Base-by-base conservation (phyloP, 2,888 invertebrate genomes). In the Nemurella pictetii region DNA sequence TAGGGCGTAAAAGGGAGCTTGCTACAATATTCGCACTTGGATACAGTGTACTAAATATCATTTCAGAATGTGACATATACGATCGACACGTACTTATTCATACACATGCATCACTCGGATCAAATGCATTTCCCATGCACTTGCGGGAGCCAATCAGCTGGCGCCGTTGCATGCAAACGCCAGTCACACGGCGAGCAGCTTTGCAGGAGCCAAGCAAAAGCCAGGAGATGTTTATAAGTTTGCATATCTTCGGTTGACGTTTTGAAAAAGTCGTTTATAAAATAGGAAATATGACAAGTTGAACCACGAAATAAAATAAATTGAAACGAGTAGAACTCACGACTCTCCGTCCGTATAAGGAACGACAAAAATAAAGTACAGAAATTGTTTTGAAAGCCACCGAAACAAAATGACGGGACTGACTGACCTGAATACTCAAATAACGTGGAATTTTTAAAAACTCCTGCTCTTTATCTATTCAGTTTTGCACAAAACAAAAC, bases 321-420 rank as follows among this genome's bases (percentile, higher is more conserved):
- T 75, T 28, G 9, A 75, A 75, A 75, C 28, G 28, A 75, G 28
- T 5, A 28, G 7, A 27, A 75, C 28, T 9, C 55, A 20, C 7
- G 28, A 75, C 9, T 26, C 27, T 27, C 12, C 75, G 75, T 27
- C 12, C 75, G 75, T 28, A 28, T 75, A 75, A 75, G 28, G 75
- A 27, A 75, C 28, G 12, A 75, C 25, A 26, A 25, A 73, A 73
- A 25, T 73, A 25, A 20, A 73, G 73, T 20, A 20, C 25, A 20
- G 75, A 28, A 28, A 27, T 75, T 75, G 75, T 75, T 75, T 75
- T 75, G 75, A 75, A 75, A 75, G 75, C 75, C 26, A 75, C 75
- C 7, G n/a, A 27, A 7, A 28, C 75, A 75, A 26, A 75, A 0
- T 75, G 75, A 75, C 75, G 7, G 75, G 7, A 9, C 75, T 75